Percentiles rank a stretch among this genome's conserved stretches.
Conservation (phyloP, 2,888 invertebrate genomes). For the Willowsia nigromaculata region DNA sequence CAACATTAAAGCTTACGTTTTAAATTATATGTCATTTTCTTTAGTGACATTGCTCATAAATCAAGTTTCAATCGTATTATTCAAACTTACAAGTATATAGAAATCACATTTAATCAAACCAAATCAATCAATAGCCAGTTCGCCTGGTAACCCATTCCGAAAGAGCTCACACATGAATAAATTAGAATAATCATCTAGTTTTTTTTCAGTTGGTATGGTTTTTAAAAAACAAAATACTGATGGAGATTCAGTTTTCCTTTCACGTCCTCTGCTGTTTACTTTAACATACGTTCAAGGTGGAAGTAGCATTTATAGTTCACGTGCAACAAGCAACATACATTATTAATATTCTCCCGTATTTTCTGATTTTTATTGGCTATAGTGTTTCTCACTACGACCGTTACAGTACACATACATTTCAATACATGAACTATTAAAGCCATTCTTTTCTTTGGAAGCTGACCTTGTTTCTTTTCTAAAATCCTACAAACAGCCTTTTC, state of each 20-base stretch:
- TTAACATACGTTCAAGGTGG: too few relatives aligned
- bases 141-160: background rate
- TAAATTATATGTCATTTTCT: background rate
- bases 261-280: too few relatives aligned
- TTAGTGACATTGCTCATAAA: background rate
- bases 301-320: too few relatives aligned
- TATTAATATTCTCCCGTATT: too few relatives aligned
- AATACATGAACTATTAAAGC: slow-evolving; percentile 1
- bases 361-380: too few relatives aligned
- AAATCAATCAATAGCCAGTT: background rate
- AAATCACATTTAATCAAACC: background rate
- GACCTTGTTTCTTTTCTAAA: slow-evolving; percentile 8
- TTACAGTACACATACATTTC: too few relatives aligned
- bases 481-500: slow-evolving; percentile 42
- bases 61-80: background rate
- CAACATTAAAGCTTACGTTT: background rate
- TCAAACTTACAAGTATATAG: background rate
- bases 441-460: slow-evolving; percentile 57
- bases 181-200: background rate
- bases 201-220: background rate
- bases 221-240: slow-evolving; percentile 41
- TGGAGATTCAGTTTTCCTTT: slow-evolving; percentile 39
- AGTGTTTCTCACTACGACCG: too few relatives aligned
- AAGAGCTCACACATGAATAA: background rate
- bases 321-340: too few relatives aligned